phyloP scores from a whole-genome alignment of 2,113 vertebrate species.

The Oreochromis niloticus region DNA sequence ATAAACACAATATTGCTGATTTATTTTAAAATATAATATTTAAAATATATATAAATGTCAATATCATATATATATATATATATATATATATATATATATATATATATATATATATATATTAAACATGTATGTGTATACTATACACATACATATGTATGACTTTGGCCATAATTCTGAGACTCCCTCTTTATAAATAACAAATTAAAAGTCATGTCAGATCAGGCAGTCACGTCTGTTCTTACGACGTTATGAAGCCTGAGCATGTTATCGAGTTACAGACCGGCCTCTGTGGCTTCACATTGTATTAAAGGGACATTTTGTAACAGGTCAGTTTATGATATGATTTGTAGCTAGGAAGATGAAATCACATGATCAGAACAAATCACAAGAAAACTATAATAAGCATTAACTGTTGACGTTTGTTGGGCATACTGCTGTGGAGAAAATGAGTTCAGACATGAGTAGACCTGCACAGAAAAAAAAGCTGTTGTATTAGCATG shows the following conservation, averaged over 20 bases:
- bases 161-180: neutral
- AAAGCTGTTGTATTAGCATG: neutral
- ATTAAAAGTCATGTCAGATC: neutral
- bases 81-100: fast-evolving
- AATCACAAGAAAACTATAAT: neutral
- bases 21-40: neutral
- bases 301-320: neutral
- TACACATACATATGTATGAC: neutral
- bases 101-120: fast-evolving
- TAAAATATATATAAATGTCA: fast-evolving
- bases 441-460: neutral
- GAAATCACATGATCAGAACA: neutral
- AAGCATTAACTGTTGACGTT: neutral
- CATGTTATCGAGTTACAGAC: neutral
- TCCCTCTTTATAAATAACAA: neutral
- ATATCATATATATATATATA: no score
- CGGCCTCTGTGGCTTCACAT: neutral
- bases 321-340: neutral
- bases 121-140: no score
- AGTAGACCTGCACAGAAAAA: neutral
- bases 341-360: neutral
- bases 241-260: neutral
- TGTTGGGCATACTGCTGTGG: neutral
- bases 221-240: neutral
- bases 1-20: neutral